Percentiles rank a stretch among this genome's conserved stretches.
Evolutionary conservation across 2,888 invertebrate species (phyloP).

Genomic region (Rotaria socialis): DNA sequence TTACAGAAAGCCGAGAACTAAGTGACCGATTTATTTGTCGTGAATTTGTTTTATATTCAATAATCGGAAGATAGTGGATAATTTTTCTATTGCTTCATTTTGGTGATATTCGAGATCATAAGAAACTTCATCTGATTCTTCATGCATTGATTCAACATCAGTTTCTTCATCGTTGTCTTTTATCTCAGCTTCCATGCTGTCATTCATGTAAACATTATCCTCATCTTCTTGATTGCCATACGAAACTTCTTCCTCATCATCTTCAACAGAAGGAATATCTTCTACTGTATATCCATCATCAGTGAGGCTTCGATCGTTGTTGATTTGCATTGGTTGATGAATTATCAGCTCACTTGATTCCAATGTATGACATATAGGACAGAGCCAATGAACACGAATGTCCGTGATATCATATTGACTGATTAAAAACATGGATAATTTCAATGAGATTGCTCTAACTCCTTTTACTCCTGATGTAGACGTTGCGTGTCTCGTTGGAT

Average conservation of each 20-base stretch:
- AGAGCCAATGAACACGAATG: neutral
- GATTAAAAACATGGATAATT: neutral
- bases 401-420: neutral
- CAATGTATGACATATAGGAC: neutral
- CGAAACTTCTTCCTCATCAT: neutral
- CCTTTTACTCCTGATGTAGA: neutral
- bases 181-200: neutral
- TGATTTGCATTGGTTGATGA: neutral
- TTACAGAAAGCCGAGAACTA: no score
- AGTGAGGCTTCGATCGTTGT: neutral
- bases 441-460: neutral
- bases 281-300: neutral
- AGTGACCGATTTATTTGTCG: no score
- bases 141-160: no score
- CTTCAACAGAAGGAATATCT: neutral
- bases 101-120: no score
- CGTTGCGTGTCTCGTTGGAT: neutral
- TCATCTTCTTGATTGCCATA: no score
- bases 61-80: no score
- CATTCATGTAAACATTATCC: neutral
- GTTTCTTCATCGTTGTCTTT: neutral
- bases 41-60: no score
- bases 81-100: no score
- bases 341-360: neutral
- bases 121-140: no score